These are phyloP conservation scores for Orthonyx spaldingii DNA, from an alignment of 2,113 vertebrate species.

Conservation along the genomic window DNA sequence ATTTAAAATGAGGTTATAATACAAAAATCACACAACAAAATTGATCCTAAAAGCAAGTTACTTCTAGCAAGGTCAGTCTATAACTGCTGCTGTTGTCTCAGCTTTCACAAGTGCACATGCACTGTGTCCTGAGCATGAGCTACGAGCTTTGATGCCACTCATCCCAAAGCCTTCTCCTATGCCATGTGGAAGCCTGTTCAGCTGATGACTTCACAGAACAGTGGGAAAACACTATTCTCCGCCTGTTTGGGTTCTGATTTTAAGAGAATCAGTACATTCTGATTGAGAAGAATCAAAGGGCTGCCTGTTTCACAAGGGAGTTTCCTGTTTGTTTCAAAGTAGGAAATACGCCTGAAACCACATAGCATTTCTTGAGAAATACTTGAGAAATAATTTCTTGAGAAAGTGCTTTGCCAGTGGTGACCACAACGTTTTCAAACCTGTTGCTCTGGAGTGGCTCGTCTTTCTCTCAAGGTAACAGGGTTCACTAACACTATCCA, in stretches of 20 bases:
- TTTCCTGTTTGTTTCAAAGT: conserved; percentile 2
- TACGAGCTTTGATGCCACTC: rapidly evolving
- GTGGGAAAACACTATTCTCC: not conserved
- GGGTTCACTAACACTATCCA: not conserved
- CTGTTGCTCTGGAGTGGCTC: not conserved
- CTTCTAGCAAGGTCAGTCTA: not conserved
- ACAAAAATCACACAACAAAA: not conserved
- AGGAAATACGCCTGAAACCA: not conserved
- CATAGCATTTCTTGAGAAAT: not conserved
- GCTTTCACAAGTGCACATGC: not conserved
- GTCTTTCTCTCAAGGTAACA: not conserved
- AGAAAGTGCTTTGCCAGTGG: not conserved
- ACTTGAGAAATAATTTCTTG: no score
- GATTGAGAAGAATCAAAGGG: not conserved
- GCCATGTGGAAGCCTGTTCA: not conserved
- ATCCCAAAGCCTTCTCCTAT: not conserved
- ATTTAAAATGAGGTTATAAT: not conserved
- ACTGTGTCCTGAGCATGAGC: not conserved
- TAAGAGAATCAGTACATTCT: not conserved
- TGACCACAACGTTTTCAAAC: not conserved
- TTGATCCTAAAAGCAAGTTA: not conserved
- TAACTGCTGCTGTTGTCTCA: not conserved
- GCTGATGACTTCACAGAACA: not conserved
- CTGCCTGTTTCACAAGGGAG: not conserved
- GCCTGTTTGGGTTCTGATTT: not conserved